phyloP scores from a whole-genome alignment of 2,888 invertebrate genomes.

The Augochlorella aurata region DNA sequence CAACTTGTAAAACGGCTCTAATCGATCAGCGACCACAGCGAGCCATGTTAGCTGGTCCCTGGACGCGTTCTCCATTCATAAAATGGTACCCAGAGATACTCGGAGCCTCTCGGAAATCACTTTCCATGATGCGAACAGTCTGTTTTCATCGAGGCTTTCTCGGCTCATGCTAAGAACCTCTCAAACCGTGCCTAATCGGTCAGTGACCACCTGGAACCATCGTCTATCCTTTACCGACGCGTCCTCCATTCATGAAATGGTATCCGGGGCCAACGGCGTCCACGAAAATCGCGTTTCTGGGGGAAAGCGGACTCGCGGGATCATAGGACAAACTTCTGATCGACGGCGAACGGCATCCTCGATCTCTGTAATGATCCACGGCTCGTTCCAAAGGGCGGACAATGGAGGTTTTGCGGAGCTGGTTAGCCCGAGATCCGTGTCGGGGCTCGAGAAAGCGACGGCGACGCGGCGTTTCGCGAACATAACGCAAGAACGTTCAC shows the following conservation, averaged over 20 bases:
- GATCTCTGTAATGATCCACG: neutral
- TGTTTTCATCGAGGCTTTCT: neutral
- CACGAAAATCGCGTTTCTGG: neutral
- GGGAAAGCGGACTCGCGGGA: neutral
- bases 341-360: neutral
- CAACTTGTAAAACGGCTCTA: no score
- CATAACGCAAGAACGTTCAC: conserved; percentile 69
- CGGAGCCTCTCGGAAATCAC: neutral
- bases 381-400: neutral
- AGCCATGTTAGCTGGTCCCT: neutral
- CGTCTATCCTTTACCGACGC: neutral
- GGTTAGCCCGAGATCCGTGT: conserved; percentile 46
- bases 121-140: neutral
- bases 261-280: neutral
- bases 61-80: neutral
- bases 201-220: neutral
- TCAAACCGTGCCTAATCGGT: neutral
- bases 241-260: conserved; percentile 6
- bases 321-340: neutral
- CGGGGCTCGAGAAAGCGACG: conserved; percentile 60
- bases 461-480: conserved; percentile 58
- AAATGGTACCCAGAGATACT: neutral
- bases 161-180: neutral
- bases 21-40: no score
- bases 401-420: conserved; percentile 49